phyloP scores from a whole-genome alignment of 2,797 vertebrate species.

The Dendrocincla tyrannina region DNA sequence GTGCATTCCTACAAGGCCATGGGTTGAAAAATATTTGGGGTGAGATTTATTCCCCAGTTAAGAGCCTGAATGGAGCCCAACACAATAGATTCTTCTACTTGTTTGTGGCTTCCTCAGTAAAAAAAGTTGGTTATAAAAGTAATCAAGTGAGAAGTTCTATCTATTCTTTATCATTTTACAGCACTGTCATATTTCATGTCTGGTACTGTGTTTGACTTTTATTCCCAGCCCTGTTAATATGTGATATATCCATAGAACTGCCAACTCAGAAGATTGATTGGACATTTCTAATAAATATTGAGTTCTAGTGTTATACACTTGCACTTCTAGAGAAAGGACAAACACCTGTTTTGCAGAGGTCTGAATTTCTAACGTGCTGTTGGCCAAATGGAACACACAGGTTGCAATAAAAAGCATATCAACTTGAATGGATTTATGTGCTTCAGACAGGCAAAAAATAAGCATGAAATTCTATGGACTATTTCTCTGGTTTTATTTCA shows the following conservation, averaged over 20 bases:
- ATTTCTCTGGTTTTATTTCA: neutral
- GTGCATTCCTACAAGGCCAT: neutral
- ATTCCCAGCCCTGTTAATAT: neutral
- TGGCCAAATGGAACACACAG: neutral
- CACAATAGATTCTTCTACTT: neutral
- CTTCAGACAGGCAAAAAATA: neutral
- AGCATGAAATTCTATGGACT: neutral
- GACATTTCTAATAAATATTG: neutral
- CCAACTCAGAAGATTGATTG: neutral
- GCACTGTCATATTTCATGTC: neutral
- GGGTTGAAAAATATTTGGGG: neutral
- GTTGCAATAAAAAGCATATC: neutral
- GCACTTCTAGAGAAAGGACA: neutral
- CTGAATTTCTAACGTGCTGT: neutral
- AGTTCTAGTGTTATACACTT: neutral
- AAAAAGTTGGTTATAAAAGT: neutral
- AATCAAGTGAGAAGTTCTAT: neutral
- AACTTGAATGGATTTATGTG: neutral
- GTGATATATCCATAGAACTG: neutral
- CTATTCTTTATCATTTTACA: neutral
- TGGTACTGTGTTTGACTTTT: neutral
- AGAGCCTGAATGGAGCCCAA: neutral
- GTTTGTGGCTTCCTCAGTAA: neutral
- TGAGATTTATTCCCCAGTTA: slow-evolving; percentile 23
- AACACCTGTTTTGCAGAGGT: neutral